phyloP scores from a whole-genome alignment of 2,797 vertebrate species.

The Fringilla coelebs region DNA sequence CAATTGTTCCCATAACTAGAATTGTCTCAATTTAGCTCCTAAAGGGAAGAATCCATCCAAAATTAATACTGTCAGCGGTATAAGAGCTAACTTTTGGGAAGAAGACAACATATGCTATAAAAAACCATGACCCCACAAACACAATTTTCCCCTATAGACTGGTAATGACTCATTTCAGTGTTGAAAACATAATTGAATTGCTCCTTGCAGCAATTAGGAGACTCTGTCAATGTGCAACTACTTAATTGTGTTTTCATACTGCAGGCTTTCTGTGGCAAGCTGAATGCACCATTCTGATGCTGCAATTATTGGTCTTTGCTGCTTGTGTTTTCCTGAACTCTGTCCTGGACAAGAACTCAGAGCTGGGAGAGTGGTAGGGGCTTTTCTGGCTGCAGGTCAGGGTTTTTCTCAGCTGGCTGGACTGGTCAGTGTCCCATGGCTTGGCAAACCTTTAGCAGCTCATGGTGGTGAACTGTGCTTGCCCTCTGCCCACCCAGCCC shows the following conservation, averaged over 20 bases:
- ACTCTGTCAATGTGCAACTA: constrained; percentile 28
- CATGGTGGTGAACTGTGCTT: not conserved
- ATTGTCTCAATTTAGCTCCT: constrained; percentile 2
- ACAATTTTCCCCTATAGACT: constrained; percentile 41
- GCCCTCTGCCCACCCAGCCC: not conserved
- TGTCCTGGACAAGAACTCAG: not conserved
- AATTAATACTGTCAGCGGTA: constrained; percentile 24
- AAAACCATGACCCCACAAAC: constrained; percentile 30
- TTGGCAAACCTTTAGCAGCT: not conserved
- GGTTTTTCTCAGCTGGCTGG: not conserved
- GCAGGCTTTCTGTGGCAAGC: not conserved
- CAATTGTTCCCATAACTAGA: not conserved
- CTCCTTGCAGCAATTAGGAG: constrained; percentile 58
- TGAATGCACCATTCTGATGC: not conserved
- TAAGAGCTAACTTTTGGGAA: constrained; percentile 38
- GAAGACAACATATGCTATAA: constrained; percentile 17
- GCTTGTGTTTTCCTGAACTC: not conserved
- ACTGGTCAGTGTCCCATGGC: not conserved
- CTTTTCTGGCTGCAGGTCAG: not conserved
- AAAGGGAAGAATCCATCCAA: constrained; percentile 17
- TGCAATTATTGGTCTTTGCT: not conserved
- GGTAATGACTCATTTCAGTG: constrained; percentile 51
- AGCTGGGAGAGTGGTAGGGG: not conserved
- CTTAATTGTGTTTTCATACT: constrained; percentile 62
- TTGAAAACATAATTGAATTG: constrained; percentile 56